phyloP scores from a whole-genome alignment of 2,797 vertebrate species.

The Takifugu ocellatus region DNA sequence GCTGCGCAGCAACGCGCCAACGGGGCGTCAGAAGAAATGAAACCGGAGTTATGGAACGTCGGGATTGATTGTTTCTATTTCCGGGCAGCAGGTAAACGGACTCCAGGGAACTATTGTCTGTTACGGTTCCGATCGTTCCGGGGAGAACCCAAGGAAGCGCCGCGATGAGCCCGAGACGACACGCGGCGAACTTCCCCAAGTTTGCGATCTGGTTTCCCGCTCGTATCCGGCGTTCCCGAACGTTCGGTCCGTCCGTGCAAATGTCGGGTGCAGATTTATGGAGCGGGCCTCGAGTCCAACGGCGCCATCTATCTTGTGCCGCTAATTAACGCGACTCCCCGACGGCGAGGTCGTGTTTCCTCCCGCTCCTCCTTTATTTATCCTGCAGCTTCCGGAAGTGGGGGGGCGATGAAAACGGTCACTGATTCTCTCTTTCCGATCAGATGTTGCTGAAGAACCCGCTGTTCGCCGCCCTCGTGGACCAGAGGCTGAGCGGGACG shows the following conservation, averaged over 20 bases:
- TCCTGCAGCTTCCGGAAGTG: no score
- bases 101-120: neutral
- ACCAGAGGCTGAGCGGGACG: slow-evolving; percentile 68
- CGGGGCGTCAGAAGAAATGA: no score
- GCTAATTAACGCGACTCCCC: slow-evolving; percentile 35
- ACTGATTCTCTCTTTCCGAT: neutral
- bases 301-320: slow-evolving; percentile 62
- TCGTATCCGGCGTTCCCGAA: no score
- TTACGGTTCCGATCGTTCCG: slow-evolving; percentile 5
- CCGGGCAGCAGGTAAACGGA: no score
- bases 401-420: no score
- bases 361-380: no score
- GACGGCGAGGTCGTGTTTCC: slow-evolving; percentile 18
- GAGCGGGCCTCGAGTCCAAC: slow-evolving; percentile 44
- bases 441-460: slow-evolving; percentile 81
- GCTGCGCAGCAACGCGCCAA: no score
- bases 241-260: slow-evolving; percentile 3
- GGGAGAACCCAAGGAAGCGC: neutral
- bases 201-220: no score
- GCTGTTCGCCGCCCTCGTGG: slow-evolving; percentile 64
- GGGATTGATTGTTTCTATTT: slow-evolving; percentile 6
- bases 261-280: neutral
- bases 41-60: no score
- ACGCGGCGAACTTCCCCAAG: neutral
- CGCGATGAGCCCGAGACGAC: neutral